These are phyloP conservation scores for Alauda arvensis DNA, from an alignment of 2,797 vertebrate species.

Conservation along the genomic window DNA sequence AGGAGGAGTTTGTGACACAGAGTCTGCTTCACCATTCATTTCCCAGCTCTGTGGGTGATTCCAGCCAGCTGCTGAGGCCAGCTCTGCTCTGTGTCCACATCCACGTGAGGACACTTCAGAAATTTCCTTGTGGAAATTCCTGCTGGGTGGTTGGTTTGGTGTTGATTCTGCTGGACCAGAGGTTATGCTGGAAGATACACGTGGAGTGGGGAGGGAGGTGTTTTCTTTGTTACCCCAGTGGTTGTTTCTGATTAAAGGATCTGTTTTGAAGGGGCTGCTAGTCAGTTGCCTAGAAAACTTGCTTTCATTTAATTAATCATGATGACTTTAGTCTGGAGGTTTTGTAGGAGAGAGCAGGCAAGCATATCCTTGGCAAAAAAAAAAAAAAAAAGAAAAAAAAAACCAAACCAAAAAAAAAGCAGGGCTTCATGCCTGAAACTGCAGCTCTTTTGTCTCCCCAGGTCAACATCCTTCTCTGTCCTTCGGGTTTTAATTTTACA, in stretches of 20 bases:
- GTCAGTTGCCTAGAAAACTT: slow-evolving; percentile 49
- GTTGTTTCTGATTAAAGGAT: slow-evolving; percentile 44
- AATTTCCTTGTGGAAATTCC: background rate
- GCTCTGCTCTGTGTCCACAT: background rate
- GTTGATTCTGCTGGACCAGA: slow-evolving; percentile 11
- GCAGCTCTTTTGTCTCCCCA: slow-evolving; percentile 58
- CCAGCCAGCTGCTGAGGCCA: background rate
- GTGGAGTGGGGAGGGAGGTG: fast-evolving
- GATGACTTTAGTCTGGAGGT: slow-evolving; percentile 60
- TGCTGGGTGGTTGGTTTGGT: background rate
- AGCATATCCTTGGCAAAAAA: slow-evolving; percentile 26
- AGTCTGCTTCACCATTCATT: fast-evolving
- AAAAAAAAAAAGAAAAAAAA: background rate
- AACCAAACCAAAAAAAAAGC: background rate
- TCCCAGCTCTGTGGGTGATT: background rate
- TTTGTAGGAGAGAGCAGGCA: slow-evolving; percentile 41
- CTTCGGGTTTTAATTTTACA: slow-evolving; percentile 57
- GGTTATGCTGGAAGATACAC: slow-evolving; percentile 5
- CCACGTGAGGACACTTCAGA: background rate
- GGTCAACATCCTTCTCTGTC: slow-evolving; percentile 45
- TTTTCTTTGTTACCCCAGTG: slow-evolving; percentile 37
- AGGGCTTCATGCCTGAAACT: slow-evolving; percentile 40
- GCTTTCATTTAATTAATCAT: slow-evolving; percentile 53
- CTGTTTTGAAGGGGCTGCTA: slow-evolving; percentile 40
- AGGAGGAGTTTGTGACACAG: background rate